Evolutionary conservation across 2,888 invertebrate genomes (phyloP).

Genomic region (Clepsis dumicolana): DNA sequence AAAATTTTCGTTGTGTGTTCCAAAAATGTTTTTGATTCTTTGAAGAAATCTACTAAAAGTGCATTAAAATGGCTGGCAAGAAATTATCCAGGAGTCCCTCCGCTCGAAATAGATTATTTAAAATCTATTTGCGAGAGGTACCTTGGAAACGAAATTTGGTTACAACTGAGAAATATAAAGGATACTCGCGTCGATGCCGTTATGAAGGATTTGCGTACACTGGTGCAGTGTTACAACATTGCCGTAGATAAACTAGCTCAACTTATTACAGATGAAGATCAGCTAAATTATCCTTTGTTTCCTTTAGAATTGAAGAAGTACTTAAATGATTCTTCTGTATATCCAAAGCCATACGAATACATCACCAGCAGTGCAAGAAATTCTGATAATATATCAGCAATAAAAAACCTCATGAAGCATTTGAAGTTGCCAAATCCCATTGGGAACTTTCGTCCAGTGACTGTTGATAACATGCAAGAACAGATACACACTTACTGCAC

Average conservation of each 20-base stretch:
- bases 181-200: constrained; percentile 73
- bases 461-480: constrained; percentile 74
- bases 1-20: constrained; percentile 68
- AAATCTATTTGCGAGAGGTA: constrained; percentile 84
- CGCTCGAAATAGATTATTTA: constrained; percentile 86
- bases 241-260: constrained; percentile 87
- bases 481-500: constrained; percentile 81
- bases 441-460: constrained; percentile 74
- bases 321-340: constrained; percentile 77
- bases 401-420: constrained; percentile 83
- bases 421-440: constrained; percentile 84
- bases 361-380: constrained; percentile 88
- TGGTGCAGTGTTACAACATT: constrained; percentile 89
- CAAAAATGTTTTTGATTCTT: constrained; percentile 61
- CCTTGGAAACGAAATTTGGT: constrained; percentile 88
- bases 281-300: constrained; percentile 87
- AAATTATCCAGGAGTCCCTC: constrained; percentile 78
- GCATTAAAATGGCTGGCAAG: constrained; percentile 83
- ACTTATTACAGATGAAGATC: constrained; percentile 86
- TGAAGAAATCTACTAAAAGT: constrained; percentile 67
- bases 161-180: constrained; percentile 74
- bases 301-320: constrained; percentile 88
- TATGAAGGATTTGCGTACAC: constrained; percentile 84
- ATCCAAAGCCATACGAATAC: constrained; percentile 89
- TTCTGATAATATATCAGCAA: constrained; percentile 74